These are phyloP conservation scores for Rhinolophus sinicus DNA, from an alignment of 2,113 vertebrate genomes.

Conservation along the genomic window DNA sequence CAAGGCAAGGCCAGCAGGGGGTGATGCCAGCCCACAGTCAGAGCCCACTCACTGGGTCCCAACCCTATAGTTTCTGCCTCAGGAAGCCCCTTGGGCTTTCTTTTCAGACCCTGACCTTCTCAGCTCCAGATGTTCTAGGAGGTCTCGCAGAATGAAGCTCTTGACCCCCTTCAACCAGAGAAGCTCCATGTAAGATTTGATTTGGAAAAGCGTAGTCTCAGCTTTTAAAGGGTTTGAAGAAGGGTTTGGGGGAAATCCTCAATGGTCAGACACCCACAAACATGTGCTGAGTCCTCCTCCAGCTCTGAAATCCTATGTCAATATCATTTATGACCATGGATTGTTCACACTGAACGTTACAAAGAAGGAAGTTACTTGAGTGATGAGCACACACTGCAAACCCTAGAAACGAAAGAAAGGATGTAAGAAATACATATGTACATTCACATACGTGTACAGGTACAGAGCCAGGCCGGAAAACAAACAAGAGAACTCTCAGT, in stretches of 20 bases:
- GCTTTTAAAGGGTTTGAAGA: not conserved
- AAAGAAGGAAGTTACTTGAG: not conserved
- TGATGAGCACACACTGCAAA: not conserved
- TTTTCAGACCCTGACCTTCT: not conserved
- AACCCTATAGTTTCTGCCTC: not conserved
- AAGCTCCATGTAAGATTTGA: not conserved
- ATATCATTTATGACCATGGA: not conserved
- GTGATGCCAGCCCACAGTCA: not conserved
- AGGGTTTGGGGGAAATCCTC: not conserved
- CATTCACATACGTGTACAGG: not conserved
- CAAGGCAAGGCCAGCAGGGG: constrained; percentile 21
- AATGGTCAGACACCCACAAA: not conserved
- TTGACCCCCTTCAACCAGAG: not conserved
- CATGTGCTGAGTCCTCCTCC: not conserved
- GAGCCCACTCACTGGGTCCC: not conserved
- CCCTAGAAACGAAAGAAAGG: not conserved
- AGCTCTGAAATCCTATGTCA: not conserved
- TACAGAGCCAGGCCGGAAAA: not conserved
- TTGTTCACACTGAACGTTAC: not conserved
- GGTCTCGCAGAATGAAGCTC: too few relatives aligned
- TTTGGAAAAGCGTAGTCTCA: not conserved
- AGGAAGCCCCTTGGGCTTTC: not conserved
- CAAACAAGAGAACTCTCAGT: not conserved
- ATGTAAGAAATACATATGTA: not conserved
- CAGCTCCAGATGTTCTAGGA: not conserved